These are phyloP conservation scores for Oedothorax gibbosus DNA, from an alignment of 1,140 invertebrate genomes.

Conservation along the genomic window DNA sequence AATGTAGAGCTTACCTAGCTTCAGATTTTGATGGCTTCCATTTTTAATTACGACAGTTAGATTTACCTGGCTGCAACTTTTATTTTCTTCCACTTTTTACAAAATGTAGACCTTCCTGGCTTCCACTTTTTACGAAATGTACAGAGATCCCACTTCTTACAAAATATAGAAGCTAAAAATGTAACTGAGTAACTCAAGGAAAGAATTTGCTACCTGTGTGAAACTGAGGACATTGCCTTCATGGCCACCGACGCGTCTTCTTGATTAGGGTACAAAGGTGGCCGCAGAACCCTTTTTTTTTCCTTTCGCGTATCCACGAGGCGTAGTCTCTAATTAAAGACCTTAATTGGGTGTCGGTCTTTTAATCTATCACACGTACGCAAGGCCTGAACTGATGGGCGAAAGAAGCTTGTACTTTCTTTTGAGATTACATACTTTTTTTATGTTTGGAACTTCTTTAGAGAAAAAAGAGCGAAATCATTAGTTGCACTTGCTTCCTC, in stretches of 20 bases:
- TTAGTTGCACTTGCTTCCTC: not conserved
- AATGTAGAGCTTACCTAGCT: too few species aligned
- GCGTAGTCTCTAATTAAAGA: conserved; percentile 54
- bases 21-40: too few species aligned
- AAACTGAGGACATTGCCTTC: conserved; percentile 9
- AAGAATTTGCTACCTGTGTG: not conserved
- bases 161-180: not conserved
- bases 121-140: not conserved
- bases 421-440: not conserved
- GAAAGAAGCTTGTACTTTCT: not conserved
- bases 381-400: not conserved
- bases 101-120: too few species aligned
- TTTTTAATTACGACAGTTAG: too few species aligned
- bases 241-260: conserved; percentile 21
- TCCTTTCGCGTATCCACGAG: conserved; percentile 21
- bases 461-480: not conserved
- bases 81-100: too few species aligned
- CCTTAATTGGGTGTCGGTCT: conserved; percentile 48
- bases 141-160: not conserved
- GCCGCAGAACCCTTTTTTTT: not conserved
- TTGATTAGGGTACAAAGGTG: conserved; percentile 4
- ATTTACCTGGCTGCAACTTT: too few species aligned
- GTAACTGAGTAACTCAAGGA: not conserved
- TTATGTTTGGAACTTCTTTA: not conserved
- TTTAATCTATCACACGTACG: conserved; percentile 30